phyloP scores from a whole-genome alignment of 2,797 vertebrate genomes.

The Halcyon smyrnensis region DNA sequence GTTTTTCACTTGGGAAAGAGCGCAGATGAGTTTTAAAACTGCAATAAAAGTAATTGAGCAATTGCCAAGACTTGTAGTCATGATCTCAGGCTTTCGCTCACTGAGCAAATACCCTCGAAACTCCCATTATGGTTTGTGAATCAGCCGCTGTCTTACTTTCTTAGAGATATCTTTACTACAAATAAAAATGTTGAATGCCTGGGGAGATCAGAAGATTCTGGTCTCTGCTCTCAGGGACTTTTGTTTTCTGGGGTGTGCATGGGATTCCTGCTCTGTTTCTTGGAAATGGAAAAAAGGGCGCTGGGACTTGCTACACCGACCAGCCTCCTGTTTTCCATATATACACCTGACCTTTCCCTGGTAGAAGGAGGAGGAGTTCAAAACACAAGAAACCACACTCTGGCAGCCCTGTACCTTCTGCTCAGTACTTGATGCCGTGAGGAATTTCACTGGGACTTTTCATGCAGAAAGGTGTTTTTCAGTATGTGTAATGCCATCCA shows the following conservation, averaged over 20 bases:
- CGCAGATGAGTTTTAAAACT: constrained; percentile 19
- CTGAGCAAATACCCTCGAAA: constrained; percentile 39
- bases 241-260: not conserved
- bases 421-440: not conserved
- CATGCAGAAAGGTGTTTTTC: not conserved
- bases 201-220: constrained; percentile 12
- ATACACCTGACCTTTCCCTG: not conserved
- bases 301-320: not conserved
- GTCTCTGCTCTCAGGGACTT: not conserved
- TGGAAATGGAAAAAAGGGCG: not conserved
- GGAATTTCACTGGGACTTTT: not conserved
- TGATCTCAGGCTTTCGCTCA: constrained; percentile 26
- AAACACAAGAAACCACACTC: constrained; percentile 15
- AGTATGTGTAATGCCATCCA: not conserved
- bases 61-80: constrained; percentile 23
- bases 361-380: not conserved
- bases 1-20: constrained; percentile 43
- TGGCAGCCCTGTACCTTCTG: not conserved
- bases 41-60: constrained; percentile 36
- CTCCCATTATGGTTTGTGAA: constrained; percentile 56
- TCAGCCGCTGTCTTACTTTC: constrained; percentile 4
- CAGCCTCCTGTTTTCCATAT: constrained; percentile 1
- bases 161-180: constrained; percentile 48
- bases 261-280: not conserved
- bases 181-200: constrained; percentile 11